Percentiles rank a stretch among this genome's conserved stretches.
Conservation (phyloP, 2,113 vertebrate species). For the Porphyrio hochstetteri region DNA sequence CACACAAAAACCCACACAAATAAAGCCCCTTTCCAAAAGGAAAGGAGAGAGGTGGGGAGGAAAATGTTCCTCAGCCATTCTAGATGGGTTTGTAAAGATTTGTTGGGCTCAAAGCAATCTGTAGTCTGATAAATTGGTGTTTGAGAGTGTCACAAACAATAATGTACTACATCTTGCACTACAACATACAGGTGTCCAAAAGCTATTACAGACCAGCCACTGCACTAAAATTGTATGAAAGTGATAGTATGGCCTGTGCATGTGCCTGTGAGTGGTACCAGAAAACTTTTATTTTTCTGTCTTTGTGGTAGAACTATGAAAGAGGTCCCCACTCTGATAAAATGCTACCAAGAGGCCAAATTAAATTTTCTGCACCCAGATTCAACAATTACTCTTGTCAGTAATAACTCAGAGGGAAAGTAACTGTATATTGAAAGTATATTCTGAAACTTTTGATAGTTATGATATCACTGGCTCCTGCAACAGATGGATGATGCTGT, state of each 20-base stretch:
- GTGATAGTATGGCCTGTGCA: constrained; percentile 38
- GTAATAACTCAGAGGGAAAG: constrained; percentile 46
- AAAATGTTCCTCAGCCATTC: neutral
- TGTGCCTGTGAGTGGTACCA: constrained; percentile 18
- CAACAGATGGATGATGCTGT: neutral
- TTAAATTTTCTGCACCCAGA: constrained; percentile 55
- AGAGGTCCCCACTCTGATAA: constrained; percentile 24
- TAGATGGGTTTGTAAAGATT: constrained; percentile 71
- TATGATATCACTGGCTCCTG: neutral
- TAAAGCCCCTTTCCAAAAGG: neutral
- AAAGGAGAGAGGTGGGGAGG: neutral
- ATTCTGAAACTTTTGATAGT: constrained; percentile 12
- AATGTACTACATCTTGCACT: constrained; percentile 67
- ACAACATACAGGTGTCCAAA: constrained; percentile 67
- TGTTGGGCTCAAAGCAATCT: constrained; percentile 71
- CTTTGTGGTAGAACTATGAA: constrained; percentile 40
- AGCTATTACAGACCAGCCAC: constrained; percentile 67
- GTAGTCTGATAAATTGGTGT: constrained; percentile 75
- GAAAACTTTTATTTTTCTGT: constrained; percentile 58
- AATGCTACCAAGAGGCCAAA: constrained; percentile 58
- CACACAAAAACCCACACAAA: neutral
- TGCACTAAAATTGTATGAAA: constrained; percentile 67
- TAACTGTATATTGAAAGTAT: constrained; percentile 20
- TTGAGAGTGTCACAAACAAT: constrained; percentile 78
- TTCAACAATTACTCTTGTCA: constrained; percentile 18